These are phyloP conservation scores for Aeoliscus strigatus DNA, from an alignment of 2,797 vertebrate genomes.

Conservation along the genomic window DNA sequence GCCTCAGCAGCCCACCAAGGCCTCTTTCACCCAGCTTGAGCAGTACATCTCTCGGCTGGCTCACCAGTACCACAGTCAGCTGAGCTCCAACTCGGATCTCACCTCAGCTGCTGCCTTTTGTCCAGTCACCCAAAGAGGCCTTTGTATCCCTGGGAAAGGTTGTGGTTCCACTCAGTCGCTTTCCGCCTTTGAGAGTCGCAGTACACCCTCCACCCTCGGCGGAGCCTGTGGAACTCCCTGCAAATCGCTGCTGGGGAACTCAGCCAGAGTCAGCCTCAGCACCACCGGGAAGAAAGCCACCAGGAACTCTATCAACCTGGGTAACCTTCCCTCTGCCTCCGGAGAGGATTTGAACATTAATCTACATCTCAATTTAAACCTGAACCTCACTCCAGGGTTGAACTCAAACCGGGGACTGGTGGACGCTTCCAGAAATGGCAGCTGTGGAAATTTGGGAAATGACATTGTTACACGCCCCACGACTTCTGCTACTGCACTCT, in stretches of 20 bases:
- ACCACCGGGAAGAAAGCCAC: slow-evolving; percentile 69
- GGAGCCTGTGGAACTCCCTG: slow-evolving; percentile 66
- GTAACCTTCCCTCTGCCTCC: slow-evolving; percentile 77
- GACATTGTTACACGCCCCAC: slow-evolving; percentile 46
- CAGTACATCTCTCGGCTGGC: slow-evolving; percentile 80
- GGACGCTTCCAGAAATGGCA: slow-evolving; percentile 49
- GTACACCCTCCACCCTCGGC: slow-evolving; percentile 51
- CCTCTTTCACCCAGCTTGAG: slow-evolving; percentile 71
- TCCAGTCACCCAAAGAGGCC: slow-evolving; percentile 27
- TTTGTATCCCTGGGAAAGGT: slow-evolving; percentile 56
- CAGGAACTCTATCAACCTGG: slow-evolving; percentile 81
- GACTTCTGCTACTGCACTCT: slow-evolving; percentile 57
- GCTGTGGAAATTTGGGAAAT: slow-evolving; percentile 41
- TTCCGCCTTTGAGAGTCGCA: slow-evolving; percentile 65
- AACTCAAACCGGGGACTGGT: slow-evolving; percentile 54
- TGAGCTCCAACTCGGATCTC: slow-evolving; percentile 55
- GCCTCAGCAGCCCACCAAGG: slow-evolving; percentile 22
- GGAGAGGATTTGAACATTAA: slow-evolving; percentile 78
- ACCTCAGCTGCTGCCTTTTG: slow-evolving; percentile 22
- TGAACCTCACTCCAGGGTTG: slow-evolving; percentile 71
- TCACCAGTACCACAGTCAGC: slow-evolving; percentile 67
- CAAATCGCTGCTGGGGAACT: slow-evolving; percentile 75
- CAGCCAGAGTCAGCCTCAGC: slow-evolving; percentile 71
- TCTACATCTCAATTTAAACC: slow-evolving; percentile 78
- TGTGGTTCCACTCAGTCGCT: slow-evolving; percentile 74